Evolutionary conservation across 30 jellyfish, hydroid and myxozoan genomes (phyloP).

Genomic region (Chrysaora quinquecirrha): DNA sequence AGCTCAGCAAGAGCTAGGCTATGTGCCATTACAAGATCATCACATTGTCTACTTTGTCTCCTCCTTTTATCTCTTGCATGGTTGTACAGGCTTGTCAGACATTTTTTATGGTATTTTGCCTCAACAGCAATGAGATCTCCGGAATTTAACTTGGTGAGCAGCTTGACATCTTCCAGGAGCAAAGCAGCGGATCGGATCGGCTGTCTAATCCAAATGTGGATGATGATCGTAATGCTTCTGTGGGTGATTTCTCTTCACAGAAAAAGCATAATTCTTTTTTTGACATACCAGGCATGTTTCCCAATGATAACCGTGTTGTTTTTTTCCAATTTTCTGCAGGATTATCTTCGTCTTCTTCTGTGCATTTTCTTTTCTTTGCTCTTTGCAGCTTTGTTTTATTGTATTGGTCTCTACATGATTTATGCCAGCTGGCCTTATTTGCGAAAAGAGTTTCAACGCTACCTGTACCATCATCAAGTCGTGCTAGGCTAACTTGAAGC

Average conservation of each 20-base stretch:
- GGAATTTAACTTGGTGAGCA: constrained; percentile 7
- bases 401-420: constrained; percentile 35
- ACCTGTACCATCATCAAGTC: constrained; percentile 9
- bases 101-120: constrained; percentile 21
- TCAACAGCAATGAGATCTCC: constrained; percentile 35
- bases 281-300: constrained; percentile 32
- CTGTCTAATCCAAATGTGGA: constrained; percentile 20
- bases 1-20: constrained; percentile 48
- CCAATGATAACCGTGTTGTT: constrained; percentile 30
- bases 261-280: constrained; percentile 24
- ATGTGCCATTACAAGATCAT: constrained; percentile 10
- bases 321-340: not conserved
- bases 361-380: not conserved
- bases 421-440: constrained; percentile 19
- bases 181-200: constrained; percentile 16
- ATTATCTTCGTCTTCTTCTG: not conserved
- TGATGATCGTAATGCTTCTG: constrained; percentile 27
- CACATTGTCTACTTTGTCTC: constrained; percentile 2
- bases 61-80: constrained; percentile 12
- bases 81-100: constrained; percentile 25
- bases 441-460: not conserved
- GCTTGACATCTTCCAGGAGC: constrained; percentile 27
- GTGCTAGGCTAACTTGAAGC: constrained; percentile 1
- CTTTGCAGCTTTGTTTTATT: not conserved
- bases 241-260: not conserved